phyloP scores from a whole-genome alignment of 2,113 vertebrate species.

The Trochalopteron elliotii region DNA sequence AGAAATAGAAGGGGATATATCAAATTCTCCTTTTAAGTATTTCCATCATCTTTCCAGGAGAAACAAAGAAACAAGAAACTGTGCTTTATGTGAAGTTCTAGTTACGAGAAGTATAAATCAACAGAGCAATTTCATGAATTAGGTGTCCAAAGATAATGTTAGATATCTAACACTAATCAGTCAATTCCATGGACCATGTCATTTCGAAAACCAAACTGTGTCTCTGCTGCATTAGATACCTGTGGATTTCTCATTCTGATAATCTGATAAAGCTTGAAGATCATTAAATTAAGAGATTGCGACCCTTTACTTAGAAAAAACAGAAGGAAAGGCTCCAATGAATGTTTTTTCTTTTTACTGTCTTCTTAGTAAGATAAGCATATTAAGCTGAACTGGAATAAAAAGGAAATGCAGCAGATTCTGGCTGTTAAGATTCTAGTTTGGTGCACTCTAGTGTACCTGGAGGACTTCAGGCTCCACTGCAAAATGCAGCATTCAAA shows the following conservation, averaged over 20 bases:
- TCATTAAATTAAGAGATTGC: neutral
- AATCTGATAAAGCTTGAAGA: neutral
- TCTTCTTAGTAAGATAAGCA: neutral
- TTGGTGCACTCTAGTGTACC: neutral
- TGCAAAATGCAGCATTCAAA: neutral
- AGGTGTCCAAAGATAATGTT: neutral
- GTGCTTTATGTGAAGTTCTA: neutral
- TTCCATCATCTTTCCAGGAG: neutral
- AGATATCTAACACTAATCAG: neutral
- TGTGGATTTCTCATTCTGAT: neutral
- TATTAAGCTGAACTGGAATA: neutral
- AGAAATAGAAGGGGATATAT: neutral
- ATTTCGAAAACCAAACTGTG: neutral
- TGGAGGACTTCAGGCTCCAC: neutral
- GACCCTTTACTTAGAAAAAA: neutral
- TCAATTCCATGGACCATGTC: neutral
- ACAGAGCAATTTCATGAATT: neutral
- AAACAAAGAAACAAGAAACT: neutral
- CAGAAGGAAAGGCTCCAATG: accelerated
- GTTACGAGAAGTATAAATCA: neutral
- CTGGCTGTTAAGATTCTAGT: neutral
- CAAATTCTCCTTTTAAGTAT: neutral
- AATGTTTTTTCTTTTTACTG: neutral
- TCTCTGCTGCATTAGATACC: neutral
- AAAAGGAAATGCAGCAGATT: neutral